Base-by-base conservation (phyloP, 2,797 vertebrate genomes). In the Crocidura indochinensis region DNA sequence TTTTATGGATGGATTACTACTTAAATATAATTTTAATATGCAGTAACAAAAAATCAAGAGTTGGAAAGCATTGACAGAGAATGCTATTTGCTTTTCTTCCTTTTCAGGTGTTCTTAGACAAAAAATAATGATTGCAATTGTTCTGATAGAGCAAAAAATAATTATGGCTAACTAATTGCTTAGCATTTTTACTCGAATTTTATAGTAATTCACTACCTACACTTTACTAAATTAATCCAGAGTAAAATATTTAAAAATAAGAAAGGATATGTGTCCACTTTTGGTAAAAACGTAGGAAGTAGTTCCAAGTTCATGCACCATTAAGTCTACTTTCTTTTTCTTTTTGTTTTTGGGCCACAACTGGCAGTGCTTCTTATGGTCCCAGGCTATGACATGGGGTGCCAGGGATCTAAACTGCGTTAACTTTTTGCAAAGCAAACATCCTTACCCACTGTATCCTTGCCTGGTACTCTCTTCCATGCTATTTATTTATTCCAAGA, bases 161-260 rank as follows among this genome's bases (percentile, higher is more conserved):
- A 4, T 10, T 67, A 60, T 46, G 26, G 10, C 44, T 24, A 44
- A 14, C 46, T 64, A 17, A 38, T 24, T 76, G 62, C 31, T 46
- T 29, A 22, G 46, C 12, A 81, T 62, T 8, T 10, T 84, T 83
- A 31, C 51, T 77, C 51, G 69, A 94, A 53, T 49, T 44, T 85
- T 75, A 11, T n/a, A 22, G 38, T 38, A 65, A 31, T 10, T 60
- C 64, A 84, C 47, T 49, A 73, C 20, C 14, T 51, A 49, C 14
- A 12, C n/a, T 17, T 86, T 12, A n/a, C 53, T 68, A 88, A 20
- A 4, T 51, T 4, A 88, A 67, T 47, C 47, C 10, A 67, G 51
- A 83, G 9, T 6, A n/a, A 81, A 29, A 84, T 11, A 29, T 68
- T 60, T 20, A n/a, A 64, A 31, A 53, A 29, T 20, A 6, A 79